These are phyloP conservation scores for Drosophila jambulina DNA, from an alignment of 1,140 invertebrate species.

Conservation along the genomic window DNA sequence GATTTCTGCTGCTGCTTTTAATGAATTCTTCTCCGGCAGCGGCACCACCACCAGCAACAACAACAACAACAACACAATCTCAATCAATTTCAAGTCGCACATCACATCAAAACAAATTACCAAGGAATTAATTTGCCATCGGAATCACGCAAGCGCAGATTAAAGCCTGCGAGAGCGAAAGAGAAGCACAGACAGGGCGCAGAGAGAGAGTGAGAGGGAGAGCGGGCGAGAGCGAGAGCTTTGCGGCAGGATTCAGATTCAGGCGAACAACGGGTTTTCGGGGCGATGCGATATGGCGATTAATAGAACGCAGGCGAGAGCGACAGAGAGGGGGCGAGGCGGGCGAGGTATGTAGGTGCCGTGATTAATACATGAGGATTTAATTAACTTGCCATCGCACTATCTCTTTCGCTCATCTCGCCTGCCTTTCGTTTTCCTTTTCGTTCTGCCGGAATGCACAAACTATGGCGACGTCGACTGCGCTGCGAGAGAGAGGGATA, in stretches of 20 bases:
- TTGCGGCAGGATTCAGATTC: slow-evolving; percentile 19
- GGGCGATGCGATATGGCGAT: slow-evolving; percentile 58
- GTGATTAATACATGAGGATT: slow-evolving; percentile 84
- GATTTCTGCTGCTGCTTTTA: slow-evolving; percentile 81
- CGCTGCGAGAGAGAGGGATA: slow-evolving; percentile 20
- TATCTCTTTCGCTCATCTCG: slow-evolving; percentile 62
- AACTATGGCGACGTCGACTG: slow-evolving; percentile 68
- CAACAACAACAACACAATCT: slow-evolving; percentile 79
- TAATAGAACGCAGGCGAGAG: slow-evolving; percentile 62
- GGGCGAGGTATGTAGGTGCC: slow-evolving; percentile 52
- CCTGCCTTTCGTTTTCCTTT: slow-evolving; percentile 22
- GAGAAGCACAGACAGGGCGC: slow-evolving; percentile 1
- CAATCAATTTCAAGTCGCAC: slow-evolving; percentile 84
- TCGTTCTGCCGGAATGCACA: slow-evolving; percentile 59
- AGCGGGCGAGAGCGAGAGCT: slow-evolving; percentile 21
- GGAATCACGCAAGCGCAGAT: slow-evolving; percentile 83
- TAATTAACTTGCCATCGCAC: slow-evolving; percentile 78
- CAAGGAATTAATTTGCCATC: slow-evolving; percentile 84
- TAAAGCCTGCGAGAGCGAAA: slow-evolving; percentile 33
- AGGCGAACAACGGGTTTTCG: slow-evolving; percentile 54
- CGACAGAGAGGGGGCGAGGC: neutral
- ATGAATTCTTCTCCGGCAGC: slow-evolving; percentile 61
- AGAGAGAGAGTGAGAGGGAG: slow-evolving; percentile 3
- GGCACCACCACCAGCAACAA: slow-evolving; percentile 13
- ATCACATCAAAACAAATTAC: slow-evolving; percentile 85